Percentiles rank a stretch among this genome's conserved stretches.
These are phyloP conservation scores for Lycodopsis pacificus DNA, from an alignment of 2,797 vertebrate genomes.

Conservation along the genomic window DNA sequence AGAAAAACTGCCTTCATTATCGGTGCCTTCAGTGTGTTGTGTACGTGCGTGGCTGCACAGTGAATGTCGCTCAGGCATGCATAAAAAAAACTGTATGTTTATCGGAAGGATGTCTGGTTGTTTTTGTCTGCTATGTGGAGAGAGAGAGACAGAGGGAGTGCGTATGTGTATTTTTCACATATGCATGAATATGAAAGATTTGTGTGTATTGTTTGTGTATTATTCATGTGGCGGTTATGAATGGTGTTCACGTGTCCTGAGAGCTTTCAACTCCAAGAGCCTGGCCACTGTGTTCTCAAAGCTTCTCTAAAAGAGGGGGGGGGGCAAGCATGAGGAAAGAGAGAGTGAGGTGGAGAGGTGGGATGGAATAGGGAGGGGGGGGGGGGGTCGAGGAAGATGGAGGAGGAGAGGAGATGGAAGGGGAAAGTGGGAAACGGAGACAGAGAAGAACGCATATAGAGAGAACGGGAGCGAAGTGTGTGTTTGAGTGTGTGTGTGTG, in stretches of 20 bases:
- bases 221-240: constrained; percentile 72
- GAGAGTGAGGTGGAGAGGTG: constrained; percentile 35
- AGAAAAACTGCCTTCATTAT: constrained; percentile 30
- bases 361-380: constrained; percentile 38
- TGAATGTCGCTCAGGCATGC: constrained; percentile 38
- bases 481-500: neutral
- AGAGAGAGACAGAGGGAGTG: neutral
- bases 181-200: constrained; percentile 45
- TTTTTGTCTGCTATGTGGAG: constrained; percentile 36
- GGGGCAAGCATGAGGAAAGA: constrained; percentile 29
- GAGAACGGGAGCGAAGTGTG: constrained; percentile 35
- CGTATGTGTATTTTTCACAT: constrained; percentile 5
- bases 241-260: constrained; percentile 65
- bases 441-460: constrained; percentile 64
- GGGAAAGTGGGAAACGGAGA: constrained; percentile 33
- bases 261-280: constrained; percentile 56
- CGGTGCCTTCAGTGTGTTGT: constrained; percentile 10
- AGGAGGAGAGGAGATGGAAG: constrained; percentile 30
- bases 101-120: constrained; percentile 25
- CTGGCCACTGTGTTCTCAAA: constrained; percentile 65
- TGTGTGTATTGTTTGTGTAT: constrained; percentile 56
- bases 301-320: constrained; percentile 61
- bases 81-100: constrained; percentile 37
- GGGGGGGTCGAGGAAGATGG: neutral
- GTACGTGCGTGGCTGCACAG: constrained; percentile 7